Evolutionary conservation across 2,888 invertebrate genomes (phyloP).

Genomic region (Limnephilus auricula): DNA sequence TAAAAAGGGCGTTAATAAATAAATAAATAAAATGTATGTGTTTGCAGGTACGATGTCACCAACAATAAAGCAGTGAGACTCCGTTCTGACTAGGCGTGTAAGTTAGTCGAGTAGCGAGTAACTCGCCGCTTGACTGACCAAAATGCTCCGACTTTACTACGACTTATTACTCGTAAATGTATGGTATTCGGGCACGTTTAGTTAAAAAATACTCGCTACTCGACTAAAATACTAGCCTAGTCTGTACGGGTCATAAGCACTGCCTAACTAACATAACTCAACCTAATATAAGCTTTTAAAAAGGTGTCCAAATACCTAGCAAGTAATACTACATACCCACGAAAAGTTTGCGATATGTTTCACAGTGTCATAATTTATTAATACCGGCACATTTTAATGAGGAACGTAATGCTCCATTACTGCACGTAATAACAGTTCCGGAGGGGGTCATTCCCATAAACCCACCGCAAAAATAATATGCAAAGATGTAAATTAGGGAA

Average conservation of each 20-base stretch:
- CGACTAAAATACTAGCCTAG: no score
- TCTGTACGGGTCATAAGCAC: no score
- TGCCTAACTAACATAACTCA: not conserved
- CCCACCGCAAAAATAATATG: constrained; percentile 22
- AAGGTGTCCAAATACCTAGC: no score
- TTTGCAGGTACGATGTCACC: not conserved
- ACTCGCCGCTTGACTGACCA: no score
- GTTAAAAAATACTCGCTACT: no score
- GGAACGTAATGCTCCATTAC: not conserved
- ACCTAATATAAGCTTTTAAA: not conserved
- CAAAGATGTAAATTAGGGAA: constrained; percentile 25
- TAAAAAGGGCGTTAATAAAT: no score
- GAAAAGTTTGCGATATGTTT: not conserved
- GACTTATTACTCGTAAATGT: no score
- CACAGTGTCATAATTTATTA: not conserved
- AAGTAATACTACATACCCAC: not conserved
- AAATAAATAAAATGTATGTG: no score
- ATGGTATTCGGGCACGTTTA: no score
- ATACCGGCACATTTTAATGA: not conserved
- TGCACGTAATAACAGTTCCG: not conserved
- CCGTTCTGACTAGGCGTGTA: no score
- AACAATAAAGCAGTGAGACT: not conserved
- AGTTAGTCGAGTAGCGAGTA: no score
- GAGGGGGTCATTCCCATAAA: not conserved
- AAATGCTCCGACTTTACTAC: no score